A percentile compares a stretch with the other conserved stretches of the same genome.
Conservation (phyloP, 2,797 vertebrate genomes). For the Diglossa cyanea region DNA sequence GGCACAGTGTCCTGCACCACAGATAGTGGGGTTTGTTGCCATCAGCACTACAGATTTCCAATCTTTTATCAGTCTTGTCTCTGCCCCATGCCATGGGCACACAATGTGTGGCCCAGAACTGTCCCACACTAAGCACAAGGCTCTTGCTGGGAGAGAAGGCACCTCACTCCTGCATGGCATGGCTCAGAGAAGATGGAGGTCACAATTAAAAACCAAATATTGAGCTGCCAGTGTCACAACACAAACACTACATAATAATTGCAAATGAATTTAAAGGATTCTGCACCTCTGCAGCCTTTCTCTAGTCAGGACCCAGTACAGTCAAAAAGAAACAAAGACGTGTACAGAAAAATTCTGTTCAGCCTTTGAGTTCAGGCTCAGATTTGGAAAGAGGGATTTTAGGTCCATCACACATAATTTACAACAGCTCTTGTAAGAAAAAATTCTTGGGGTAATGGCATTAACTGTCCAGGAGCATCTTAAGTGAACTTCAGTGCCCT, state of each 20-base stretch:
- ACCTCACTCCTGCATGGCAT: background rate
- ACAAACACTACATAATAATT: background rate
- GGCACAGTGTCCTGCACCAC: background rate
- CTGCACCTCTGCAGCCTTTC: background rate
- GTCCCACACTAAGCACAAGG: background rate
- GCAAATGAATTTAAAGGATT: background rate
- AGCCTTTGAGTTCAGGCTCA: background rate
- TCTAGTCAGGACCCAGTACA: background rate
- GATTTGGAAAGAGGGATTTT: background rate
- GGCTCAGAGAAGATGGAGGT: background rate
- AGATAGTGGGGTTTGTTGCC: background rate
- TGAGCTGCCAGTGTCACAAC: background rate
- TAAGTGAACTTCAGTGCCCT: background rate
- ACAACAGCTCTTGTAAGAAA: background rate
- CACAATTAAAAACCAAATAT: background rate
- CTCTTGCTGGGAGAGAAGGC: background rate
- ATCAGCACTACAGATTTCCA: background rate
- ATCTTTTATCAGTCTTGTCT: background rate
- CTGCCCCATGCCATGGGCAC: background rate
- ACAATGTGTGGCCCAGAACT: too few relatives aligned
- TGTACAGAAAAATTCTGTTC: background rate
- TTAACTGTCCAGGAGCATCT: background rate
- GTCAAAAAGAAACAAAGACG: background rate
- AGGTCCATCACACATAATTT: background rate
- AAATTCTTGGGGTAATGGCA: background rate